Base-by-base conservation (phyloP, 2,113 vertebrate genomes). In the Macroglossus sobrinus region DNA sequence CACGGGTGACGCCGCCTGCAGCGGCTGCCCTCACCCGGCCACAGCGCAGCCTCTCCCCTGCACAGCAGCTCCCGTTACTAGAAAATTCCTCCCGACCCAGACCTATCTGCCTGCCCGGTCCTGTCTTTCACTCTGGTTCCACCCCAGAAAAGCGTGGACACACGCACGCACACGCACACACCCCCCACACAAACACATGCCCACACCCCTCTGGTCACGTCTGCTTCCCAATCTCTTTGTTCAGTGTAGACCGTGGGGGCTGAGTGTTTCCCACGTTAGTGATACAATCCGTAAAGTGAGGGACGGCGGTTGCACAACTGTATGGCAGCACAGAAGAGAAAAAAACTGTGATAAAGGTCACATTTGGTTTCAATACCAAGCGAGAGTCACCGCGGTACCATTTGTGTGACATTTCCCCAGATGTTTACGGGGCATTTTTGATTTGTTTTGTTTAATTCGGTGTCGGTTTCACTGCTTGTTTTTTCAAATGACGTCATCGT, bases 271-370 rank as follows among this genome's bases (percentile, higher is more conserved):
- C 74, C 21, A 33, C n/a, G 19, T 71, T 81, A 88, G 45, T 19
- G 57, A 80, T 35, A 21, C 50, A 72, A 84, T 15, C 55, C 43
- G n/a, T 86, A 69, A 93, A 84, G 35, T 61, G 59, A 69, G 18
- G 28, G 3, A 18, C 0, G 61, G 33, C 45, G 33, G 74, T 14
- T 79, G 12, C 50, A 72, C 55, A 89, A 79, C 85, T 47, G n/a
- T 64, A 57, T 38, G 26, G 68, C 43, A 89, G 72, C 38, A 69
- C 8, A 33, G n/a, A 88, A 72, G 81, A 74, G 15, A 50, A 89
- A 89, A 95, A 88, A 61, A n/a, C n/a, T 16, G 15, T 57, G 43
- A 26, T 43, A 68, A 84, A 63, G 75, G 45, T 87, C 76, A 94
- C 24, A 47, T 74, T 53, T 16, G 35, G 76, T 82, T 86, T 89